Conservation (phyloP, 2,888 invertebrate species). For the Cataglyphis rosenhaueri region DNA sequence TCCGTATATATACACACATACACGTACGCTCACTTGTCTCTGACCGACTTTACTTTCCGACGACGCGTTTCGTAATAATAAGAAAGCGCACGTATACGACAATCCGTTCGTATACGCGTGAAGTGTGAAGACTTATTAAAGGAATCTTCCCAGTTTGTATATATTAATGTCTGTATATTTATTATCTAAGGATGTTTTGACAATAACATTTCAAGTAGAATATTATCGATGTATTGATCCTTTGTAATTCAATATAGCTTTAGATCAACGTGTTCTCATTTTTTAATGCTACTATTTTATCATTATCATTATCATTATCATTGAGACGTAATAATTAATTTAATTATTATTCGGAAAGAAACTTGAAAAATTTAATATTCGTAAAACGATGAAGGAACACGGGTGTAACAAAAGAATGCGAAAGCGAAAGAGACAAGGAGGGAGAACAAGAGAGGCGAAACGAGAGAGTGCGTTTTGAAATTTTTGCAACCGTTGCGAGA, state of each 20-base stretch:
- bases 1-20: not conserved
- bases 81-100: conserved; percentile 44
- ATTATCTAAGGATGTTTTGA: not conserved
- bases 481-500: conserved; percentile 53
- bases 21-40: not conserved
- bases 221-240: not conserved
- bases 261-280: not conserved
- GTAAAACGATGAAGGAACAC: not conserved
- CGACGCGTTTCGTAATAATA: conserved; percentile 58
- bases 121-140: not conserved
- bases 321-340: not conserved
- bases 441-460: not conserved
- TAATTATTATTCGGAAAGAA: not conserved
- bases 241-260: not conserved
- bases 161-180: not conserved
- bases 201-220: not conserved
- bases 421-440: conserved; percentile 14
- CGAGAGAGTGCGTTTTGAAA: conserved; percentile 57
- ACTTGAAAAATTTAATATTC: not conserved
- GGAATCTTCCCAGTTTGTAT: not conserved
- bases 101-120: not conserved
- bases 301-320: not conserved
- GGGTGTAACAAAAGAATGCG: conserved; percentile 30
- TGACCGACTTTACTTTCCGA: conserved; percentile 22
- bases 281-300: not conserved